Conservation (phyloP, 1,140 invertebrate genomes). For the Brachionus paranguensis region DNA sequence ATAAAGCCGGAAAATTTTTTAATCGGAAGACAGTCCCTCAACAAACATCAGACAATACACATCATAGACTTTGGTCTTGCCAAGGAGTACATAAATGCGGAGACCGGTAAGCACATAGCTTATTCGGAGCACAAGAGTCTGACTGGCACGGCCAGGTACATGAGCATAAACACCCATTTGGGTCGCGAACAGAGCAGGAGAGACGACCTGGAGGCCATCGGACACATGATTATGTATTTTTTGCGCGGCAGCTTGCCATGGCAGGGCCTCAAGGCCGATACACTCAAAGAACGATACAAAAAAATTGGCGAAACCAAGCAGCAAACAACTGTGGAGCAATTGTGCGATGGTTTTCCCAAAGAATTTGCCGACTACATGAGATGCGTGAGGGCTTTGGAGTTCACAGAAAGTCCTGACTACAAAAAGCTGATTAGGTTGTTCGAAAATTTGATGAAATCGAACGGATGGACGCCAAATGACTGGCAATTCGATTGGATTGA, state of each 20-base stretch:
- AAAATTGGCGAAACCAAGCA: slow-evolving; percentile 41
- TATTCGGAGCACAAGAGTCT: slow-evolving; percentile 38
- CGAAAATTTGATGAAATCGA: slow-evolving; percentile 21
- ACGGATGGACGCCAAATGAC: slow-evolving; percentile 57
- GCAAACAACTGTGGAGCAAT: background rate
- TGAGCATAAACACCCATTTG: slow-evolving; percentile 39
- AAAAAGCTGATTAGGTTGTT: background rate
- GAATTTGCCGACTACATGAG: slow-evolving; percentile 38
- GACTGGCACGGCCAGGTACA: slow-evolving; percentile 37
- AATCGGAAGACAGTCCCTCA: slow-evolving; percentile 14
- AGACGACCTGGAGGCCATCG: slow-evolving; percentile 96
- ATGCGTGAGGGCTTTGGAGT: slow-evolving; percentile 39
- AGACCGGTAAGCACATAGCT: slow-evolving; percentile 19
- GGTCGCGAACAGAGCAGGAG: slow-evolving; percentile 86
- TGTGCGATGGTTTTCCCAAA: slow-evolving; percentile 41
- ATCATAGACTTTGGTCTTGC: slow-evolving; percentile 40
- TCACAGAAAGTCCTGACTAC: slow-evolving; percentile 40
- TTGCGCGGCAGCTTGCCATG: slow-evolving; percentile 39
- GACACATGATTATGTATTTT: slow-evolving; percentile 90
- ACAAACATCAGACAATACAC: slow-evolving; percentile 33
- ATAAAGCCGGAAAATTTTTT: slow-evolving; percentile 41
- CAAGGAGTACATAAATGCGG: slow-evolving; percentile 21
- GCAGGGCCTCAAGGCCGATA: slow-evolving; percentile 41
- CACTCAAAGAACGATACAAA: slow-evolving; percentile 39
- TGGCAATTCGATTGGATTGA: slow-evolving; percentile 86